phyloP scores from a whole-genome alignment of 2,113 vertebrate genomes.

The Charadrius vociferus region DNA sequence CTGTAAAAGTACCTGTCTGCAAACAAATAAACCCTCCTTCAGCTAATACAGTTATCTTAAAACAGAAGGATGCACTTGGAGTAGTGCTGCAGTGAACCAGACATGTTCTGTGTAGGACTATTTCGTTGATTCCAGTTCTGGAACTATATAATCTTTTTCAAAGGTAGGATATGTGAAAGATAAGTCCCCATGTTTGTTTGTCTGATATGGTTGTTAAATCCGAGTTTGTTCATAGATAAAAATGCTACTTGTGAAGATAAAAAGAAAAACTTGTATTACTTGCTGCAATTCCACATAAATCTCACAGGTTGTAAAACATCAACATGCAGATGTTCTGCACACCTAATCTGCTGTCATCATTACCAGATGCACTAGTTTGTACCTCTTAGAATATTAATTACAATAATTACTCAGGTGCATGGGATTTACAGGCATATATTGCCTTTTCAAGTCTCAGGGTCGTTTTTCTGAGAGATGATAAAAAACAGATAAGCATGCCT shows the following conservation, averaged over 20 bases:
- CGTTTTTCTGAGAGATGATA: not conserved
- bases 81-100: not conserved
- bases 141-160: not conserved
- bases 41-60: not conserved
- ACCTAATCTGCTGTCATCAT: not conserved
- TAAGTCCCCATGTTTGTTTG: fast-evolving
- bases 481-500: not conserved
- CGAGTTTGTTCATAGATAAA: not conserved
- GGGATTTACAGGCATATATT: not conserved
- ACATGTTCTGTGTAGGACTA: not conserved
- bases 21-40: not conserved
- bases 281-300: not conserved
- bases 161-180: not conserved
- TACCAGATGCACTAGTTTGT: not conserved
- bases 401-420: not conserved
- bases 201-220: not conserved
- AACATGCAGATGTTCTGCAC: not conserved
- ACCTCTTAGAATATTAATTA: not conserved
- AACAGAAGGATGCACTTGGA: not conserved
- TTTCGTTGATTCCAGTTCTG: not conserved
- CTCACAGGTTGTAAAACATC: not conserved
- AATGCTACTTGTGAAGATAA: not conserved
- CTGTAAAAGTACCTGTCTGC: not conserved
- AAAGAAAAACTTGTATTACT: not conserved
- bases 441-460: not conserved